Conservation (phyloP, 2,797 vertebrate genomes). For the Periophthalmus magnuspinnatus region DNA sequence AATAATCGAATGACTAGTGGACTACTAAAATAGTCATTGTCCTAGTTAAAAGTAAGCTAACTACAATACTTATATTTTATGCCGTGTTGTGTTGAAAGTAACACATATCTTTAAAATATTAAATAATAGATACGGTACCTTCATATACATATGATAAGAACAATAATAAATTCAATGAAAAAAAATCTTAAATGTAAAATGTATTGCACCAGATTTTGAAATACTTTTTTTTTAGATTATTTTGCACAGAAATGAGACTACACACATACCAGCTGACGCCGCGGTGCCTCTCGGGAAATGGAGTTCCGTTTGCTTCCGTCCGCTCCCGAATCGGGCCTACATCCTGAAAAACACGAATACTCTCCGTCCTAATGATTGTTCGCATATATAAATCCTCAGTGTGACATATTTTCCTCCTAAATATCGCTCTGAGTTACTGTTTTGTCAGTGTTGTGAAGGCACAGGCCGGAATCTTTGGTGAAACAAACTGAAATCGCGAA, state of each 20-base stretch:
- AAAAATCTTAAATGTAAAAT: no score
- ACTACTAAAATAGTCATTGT: no score
- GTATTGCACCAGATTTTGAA: no score
- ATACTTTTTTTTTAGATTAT: neutral
- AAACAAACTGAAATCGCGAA: conserved; percentile 76
- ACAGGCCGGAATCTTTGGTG: conserved; percentile 63
- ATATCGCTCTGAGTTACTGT: conserved; percentile 48
- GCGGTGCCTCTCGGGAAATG: conserved; percentile 70
- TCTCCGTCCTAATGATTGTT: conserved; percentile 46
- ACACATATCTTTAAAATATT: no score
- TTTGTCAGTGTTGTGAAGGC: conserved; percentile 63
- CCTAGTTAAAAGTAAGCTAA: no score
- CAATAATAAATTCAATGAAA: no score
- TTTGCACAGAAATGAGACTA: conserved; percentile 46
- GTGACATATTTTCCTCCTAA: conserved; percentile 48
- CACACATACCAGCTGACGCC: conserved; percentile 69
- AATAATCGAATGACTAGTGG: no score
- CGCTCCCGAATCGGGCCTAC: conserved; percentile 73
- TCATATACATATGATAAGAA: neutral
- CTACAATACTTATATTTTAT: no score
- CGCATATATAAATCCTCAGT: conserved; percentile 45
- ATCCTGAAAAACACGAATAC: conserved; percentile 57
- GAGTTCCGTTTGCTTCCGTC: conserved; percentile 68
- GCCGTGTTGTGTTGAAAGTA: no score
- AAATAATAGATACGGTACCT: neutral